Percentiles rank a stretch among this genome's conserved stretches.
These are phyloP conservation scores for Sycophila sp. DNA, from an alignment of 1,140 invertebrate species.

Conservation along the genomic window DNA sequence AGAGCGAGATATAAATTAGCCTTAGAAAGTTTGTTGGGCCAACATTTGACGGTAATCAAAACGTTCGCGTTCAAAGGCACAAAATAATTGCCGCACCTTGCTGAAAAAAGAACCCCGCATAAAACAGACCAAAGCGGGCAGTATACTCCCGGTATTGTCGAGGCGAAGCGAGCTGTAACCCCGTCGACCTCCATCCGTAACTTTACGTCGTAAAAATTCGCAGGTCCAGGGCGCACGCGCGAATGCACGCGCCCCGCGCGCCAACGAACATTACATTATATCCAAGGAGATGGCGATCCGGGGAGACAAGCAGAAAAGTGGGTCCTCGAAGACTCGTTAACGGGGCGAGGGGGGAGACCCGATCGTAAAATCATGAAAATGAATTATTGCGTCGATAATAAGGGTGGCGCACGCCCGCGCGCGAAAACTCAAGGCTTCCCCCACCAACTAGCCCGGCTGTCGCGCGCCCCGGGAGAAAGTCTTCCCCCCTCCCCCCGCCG, in stretches of 20 bases:
- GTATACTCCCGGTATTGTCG: too few species aligned
- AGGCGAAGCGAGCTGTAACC: too few species aligned
- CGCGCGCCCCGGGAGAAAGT: conserved; percentile 23
- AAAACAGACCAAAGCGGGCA: too few species aligned
- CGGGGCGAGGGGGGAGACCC: conserved; percentile 24
- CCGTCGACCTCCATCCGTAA: too few species aligned
- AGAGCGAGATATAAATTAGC: too few species aligned
- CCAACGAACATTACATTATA: conserved; percentile 4
- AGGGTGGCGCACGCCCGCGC: conserved; percentile 14
- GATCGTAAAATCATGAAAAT: conserved; percentile 56
- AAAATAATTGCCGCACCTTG: neutral
- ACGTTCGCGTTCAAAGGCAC: too few species aligned
- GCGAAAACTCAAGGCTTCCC: conserved; percentile 40
- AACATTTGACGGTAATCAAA: too few species aligned
- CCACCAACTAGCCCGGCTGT: neutral
- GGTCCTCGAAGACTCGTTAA: conserved; percentile 20
- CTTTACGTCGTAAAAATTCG: conserved; percentile 24
- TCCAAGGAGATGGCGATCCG: neutral
- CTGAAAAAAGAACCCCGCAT: too few species aligned
- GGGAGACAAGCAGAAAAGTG: neutral
- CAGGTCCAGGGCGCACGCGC: neutral
- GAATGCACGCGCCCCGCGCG: neutral
- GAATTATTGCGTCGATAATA: conserved; percentile 54
- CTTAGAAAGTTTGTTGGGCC: too few species aligned
- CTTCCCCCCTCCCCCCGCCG: neutral